Base-by-base conservation (phyloP, 2,113 vertebrate species). In the Seriola dumerili region DNA sequence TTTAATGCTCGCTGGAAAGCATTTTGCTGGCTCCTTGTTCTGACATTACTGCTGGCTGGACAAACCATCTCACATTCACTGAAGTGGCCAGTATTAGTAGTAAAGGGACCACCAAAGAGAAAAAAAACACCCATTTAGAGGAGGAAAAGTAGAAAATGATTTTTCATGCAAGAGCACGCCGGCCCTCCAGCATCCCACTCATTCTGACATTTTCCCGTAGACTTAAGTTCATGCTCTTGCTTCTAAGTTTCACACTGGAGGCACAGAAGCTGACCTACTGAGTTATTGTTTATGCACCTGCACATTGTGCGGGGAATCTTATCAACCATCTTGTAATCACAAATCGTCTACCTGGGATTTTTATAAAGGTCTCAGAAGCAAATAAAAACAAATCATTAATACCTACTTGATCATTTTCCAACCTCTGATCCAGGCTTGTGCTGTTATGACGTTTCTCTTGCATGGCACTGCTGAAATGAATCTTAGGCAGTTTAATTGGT, bases 141-240 rank as follows among this genome's bases (percentile, higher is more conserved):
- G 63, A 85, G 62, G 62, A 70, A 72, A 76, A 48, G 64, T 62
- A 54, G 54, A 76, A 36, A 57, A 54, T 12, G 4, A 74, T 83
- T 83, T 72, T 80, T 85, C 74, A 91, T 71, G 75, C 62, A 72
- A 86, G 84, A 86, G 67, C 55, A 74, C 76, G 80, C 77, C 64
- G 17, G 77, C 76, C 64, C 68, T 66, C 29, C 34, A 81, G 50
- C 78, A 80, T 63, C 80, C 80, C 67, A 85, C 74, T 76, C 72
- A 42, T 61, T 78, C 36, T 72, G 78, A 64, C 66, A 76, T 81
- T 78, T 75, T 50, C 81, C 54, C 66, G 85, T 38, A 61, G 52
- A 65, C 76, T 78, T 4, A 57, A 57, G 73, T 65, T 86, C 69
- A 64, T 16, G 46, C 46, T 70, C 19, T 62, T 46, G 63, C 48